Percentiles rank a stretch among this genome's conserved stretches.
Evolutionary conservation across 2,888 invertebrate genomes (phyloP).

Genomic region (Pachycephus smyrnensis): DNA sequence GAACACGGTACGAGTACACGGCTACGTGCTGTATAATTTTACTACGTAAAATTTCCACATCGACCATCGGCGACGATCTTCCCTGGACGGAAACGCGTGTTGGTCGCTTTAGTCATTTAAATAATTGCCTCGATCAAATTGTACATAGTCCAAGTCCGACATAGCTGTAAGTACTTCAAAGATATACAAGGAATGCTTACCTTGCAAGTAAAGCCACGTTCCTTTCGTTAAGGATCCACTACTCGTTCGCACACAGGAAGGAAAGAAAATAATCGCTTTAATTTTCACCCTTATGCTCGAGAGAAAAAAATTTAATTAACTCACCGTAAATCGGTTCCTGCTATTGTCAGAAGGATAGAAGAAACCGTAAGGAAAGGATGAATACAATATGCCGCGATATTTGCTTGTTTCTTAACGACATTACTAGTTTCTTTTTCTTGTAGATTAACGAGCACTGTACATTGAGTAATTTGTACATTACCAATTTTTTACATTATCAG

Average conservation of each 20-base stretch:
- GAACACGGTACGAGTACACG: not conserved
- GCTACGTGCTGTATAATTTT: not conserved
- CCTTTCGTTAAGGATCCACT: not conserved
- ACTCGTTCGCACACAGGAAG: not conserved
- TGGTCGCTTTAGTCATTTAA: not conserved
- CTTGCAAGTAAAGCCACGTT: not conserved
- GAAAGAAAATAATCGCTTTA: not conserved
- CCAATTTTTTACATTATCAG: not conserved
- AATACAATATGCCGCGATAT: not conserved
- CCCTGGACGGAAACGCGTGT: not conserved
- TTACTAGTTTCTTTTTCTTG: not conserved
- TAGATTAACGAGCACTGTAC: not conserved
- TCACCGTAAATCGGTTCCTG: not conserved
- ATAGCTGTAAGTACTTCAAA: not conserved
- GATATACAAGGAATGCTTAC: not conserved
- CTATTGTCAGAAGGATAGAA: not conserved
- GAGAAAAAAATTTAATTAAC: not conserved
- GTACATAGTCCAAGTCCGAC: not conserved
- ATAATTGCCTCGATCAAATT: not conserved
- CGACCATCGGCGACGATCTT: not conserved
- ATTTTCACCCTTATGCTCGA: not conserved
- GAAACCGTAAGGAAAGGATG: not conserved
- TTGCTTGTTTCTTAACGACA: not conserved
- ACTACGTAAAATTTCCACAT: slow-evolving; percentile 1
- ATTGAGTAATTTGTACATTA: not conserved